Evolutionary conservation across 2,888 invertebrate species (phyloP), one percentile per base, ranked within the genome.

Genomic region (Atherix ibis): DNA sequence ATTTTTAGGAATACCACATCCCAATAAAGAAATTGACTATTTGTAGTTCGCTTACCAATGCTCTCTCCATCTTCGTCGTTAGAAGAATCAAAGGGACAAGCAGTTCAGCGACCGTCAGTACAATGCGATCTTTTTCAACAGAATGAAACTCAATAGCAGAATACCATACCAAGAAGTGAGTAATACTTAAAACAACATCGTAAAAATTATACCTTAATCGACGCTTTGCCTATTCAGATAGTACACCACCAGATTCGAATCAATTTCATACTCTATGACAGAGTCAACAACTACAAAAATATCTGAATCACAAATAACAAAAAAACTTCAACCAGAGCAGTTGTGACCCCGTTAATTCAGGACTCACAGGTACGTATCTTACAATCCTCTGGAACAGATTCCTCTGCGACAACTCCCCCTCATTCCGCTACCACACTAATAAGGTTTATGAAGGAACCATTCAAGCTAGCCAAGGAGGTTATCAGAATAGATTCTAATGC

Each of bases 191-290:
- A 45, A 31, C 46, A 46, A 13, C 48, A 47, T 32, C 48, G 38
- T 39, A 50, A 48, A 45, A 42, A 48, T 31, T 46, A 44, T 27
- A 47, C 47, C 40, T 27, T 52, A 37, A 43, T 48, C 40, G 49
- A 48, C 9, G 68, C 70, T 42, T 71, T 73, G 27, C 71, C 73
- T 38, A 71, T 71, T 15, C 72, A 72, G 72, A 71, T 14, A 70
- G 70, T 45, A 68, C 70, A 36, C 71, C 72, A 24, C 71, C 72
- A 15, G 48, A 48, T 19, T 40, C 46, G 1, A 45, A 44, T 46
- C 47, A 45, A 41, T 43, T 44, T 22, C 39, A 22, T 28, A 31
- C 26, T 13, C 36, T 27, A 13, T 27, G 22, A 22, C 41, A 40
- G 26, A 17, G 36, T 16, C 34, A n/a, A 12, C 41, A 32, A 16